A percentile compares a stretch with the other conserved stretches of the same genome.
These are phyloP conservation scores for Orthosia cruda DNA, from an alignment of 2,888 invertebrate genomes.

Conservation along the genomic window DNA sequence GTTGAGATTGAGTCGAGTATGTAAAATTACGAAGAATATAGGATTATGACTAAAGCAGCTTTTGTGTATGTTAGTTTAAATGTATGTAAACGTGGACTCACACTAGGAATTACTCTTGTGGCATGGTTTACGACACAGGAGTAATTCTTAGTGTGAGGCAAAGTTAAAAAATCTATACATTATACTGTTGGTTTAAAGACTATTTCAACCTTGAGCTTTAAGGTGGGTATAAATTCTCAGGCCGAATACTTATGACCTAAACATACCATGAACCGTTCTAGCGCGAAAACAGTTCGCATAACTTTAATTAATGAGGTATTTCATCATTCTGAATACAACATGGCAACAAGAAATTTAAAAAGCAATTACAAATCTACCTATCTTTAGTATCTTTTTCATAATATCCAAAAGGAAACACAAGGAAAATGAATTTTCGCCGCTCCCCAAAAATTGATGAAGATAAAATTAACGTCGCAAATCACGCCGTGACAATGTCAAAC, in stretches of 20 bases:
- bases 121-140: too few species aligned
- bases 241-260: not conserved
- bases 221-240: too few species aligned
- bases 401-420: constrained; percentile 3
- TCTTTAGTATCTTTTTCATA: not conserved
- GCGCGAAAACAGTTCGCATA: not conserved
- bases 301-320: not conserved
- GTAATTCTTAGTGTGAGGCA: too few species aligned
- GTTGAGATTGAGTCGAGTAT: too few species aligned
- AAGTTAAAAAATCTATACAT: too few species aligned
- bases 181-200: too few species aligned
- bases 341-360: not conserved
- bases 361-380: not conserved
- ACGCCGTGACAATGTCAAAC: constrained; percentile 54
- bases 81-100: too few species aligned
- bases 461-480: constrained; percentile 44
- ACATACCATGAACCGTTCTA: not conserved
- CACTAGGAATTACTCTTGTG: too few species aligned
- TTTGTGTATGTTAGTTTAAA: too few species aligned
- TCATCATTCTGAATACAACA: not conserved
- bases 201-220: too few species aligned
- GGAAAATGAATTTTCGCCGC: constrained; percentile 41
- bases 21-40: too few species aligned
- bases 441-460: constrained; percentile 57
- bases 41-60: too few species aligned